These are phyloP conservation scores for Erinaceus europaeus DNA, from an alignment of 2,113 vertebrate genomes.

Conservation along the genomic window DNA sequence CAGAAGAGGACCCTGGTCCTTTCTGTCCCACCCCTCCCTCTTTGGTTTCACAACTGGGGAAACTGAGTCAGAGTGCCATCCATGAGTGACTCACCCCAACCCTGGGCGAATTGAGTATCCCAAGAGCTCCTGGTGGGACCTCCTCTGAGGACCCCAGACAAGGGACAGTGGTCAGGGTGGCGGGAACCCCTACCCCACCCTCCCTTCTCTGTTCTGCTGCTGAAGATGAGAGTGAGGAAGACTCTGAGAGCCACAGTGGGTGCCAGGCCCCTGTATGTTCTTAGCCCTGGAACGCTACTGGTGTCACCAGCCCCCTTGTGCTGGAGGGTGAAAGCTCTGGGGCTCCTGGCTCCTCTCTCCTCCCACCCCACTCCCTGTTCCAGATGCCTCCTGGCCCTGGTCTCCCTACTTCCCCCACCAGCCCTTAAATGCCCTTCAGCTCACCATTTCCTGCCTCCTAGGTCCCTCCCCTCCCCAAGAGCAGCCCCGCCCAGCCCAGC, in stretches of 20 bases:
- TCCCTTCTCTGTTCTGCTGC: neutral
- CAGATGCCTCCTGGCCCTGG: neutral
- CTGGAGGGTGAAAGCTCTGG: too few species aligned
- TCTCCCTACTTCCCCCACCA: neutral
- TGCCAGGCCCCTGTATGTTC: neutral
- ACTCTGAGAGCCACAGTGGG: neutral
- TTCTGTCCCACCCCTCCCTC: neutral
- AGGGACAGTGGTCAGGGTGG: rapidly evolving
- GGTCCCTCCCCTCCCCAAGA: neutral
- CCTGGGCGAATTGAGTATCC: neutral
- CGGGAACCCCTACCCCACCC: neutral
- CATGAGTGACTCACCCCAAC: too few species aligned
- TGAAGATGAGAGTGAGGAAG: neutral
- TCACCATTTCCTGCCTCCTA: constrained; percentile 52
- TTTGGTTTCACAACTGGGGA: neutral
- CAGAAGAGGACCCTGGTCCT: neutral
- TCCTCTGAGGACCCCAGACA: neutral
- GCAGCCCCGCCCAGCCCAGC: neutral
- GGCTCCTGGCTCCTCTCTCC: too few species aligned
- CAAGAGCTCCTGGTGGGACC: neutral
- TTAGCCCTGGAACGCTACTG: too few species aligned
- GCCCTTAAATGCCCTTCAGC: too few species aligned
- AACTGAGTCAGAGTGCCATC: neutral
- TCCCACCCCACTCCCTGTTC: neutral
- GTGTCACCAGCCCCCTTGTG: too few species aligned